A percentile compares a stretch with the other conserved stretches of the same genome.
phyloP scores from a whole-genome alignment of 64 coral and sea anemone species.

The Exaiptasia diaphana region DNA sequence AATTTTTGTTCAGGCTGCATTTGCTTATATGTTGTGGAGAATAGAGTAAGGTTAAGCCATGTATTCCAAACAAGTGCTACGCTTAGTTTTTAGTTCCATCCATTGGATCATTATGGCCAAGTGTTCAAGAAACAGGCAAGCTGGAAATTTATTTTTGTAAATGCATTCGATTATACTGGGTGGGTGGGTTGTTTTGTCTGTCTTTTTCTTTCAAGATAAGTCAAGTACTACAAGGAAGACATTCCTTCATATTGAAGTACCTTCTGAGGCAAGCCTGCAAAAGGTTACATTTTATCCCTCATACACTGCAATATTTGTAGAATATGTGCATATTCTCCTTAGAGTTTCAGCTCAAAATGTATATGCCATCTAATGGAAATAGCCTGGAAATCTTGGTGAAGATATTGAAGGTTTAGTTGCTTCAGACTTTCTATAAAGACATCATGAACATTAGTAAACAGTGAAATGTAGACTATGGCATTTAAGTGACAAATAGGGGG shows the following conservation, averaged over 20 bases:
- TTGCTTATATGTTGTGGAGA: not conserved
- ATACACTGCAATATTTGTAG: no score
- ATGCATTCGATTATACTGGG: not conserved
- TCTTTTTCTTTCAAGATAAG: constrained; percentile 7
- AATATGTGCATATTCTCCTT: no score
- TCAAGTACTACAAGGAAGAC: not conserved
- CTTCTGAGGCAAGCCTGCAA: no score
- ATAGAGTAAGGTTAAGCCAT: not conserved
- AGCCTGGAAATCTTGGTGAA: no score
- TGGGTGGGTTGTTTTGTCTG: not conserved
- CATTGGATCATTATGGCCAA: not conserved
- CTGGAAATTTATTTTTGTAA: not conserved
- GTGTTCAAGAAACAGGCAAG: constrained; percentile 1
- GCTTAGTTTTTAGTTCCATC: not conserved
- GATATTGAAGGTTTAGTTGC: no score
- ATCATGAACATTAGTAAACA: no score
- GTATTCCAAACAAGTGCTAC: not conserved
- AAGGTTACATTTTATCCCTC: no score
- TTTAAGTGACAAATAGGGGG: not conserved
- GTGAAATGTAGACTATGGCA: no score
- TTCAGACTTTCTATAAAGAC: no score
- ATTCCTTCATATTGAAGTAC: no score
- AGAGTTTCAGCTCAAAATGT: no score
- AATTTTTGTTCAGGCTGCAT: constrained; percentile 6
- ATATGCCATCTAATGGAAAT: no score